Evolutionary conservation across 2,113 vertebrate genomes (phyloP).

Genomic region (Raja brachyura): DNA sequence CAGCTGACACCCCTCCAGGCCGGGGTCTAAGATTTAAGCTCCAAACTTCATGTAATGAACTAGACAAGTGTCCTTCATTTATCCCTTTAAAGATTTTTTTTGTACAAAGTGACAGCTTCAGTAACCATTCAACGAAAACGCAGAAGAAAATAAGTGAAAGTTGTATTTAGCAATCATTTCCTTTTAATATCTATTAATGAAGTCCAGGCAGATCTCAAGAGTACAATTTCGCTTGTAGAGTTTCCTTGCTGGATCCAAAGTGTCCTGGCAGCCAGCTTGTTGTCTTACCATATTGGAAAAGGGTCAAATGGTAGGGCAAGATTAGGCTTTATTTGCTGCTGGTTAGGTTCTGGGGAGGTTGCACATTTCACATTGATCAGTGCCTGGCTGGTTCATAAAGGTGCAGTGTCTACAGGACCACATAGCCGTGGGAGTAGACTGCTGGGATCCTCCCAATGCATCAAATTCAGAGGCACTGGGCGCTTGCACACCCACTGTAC

Average conservation of each 20-base stretch:
- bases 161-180: constrained; percentile 32
- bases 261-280: neutral
- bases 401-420: constrained; percentile 98
- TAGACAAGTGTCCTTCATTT: neutral
- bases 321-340: constrained; percentile 1
- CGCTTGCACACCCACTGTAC: constrained; percentile 81
- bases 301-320: constrained; percentile 21
- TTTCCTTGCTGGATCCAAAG: constrained; percentile 9
- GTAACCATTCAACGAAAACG: neutral
- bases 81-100: neutral
- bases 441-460: constrained; percentile 65
- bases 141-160: constrained; percentile 23
- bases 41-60: neutral
- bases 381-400: constrained; percentile 97
- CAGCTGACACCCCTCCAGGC: neutral
- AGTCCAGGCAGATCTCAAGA: constrained; percentile 31
- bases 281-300: constrained; percentile 27
- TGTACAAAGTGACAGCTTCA: neutral
- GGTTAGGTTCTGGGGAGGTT: constrained; percentile 82
- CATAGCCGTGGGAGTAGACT: constrained; percentile 64
- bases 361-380: constrained; percentile 96
- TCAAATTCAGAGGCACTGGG: constrained; percentile 77
- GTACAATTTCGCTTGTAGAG: constrained; percentile 27
- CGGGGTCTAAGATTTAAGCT: neutral
- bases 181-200: constrained; percentile 30